Evolutionary conservation across 2,113 vertebrate genomes (phyloP), one percentile per base, ranked within the genome.

Genomic region (Rhadina sibilatrix): DNA sequence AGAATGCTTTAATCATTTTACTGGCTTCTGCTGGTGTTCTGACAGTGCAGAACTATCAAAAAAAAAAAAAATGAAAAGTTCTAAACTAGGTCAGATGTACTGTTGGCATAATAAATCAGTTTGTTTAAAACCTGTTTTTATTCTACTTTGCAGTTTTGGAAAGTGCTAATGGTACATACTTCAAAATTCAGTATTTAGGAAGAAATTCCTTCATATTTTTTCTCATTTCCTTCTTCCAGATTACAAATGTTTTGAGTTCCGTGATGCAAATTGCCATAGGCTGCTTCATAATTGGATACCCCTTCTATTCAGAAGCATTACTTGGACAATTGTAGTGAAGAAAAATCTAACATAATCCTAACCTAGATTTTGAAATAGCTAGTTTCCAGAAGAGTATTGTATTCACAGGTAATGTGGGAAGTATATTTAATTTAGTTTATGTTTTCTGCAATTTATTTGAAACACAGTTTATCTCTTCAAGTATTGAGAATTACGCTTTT

Each of bases 1-100:
- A 89, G 81, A 83, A 83, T 63, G 35, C 76, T 96, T 97, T 95
- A 96, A 96, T 96, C 88, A 93, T 95, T 95, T 90, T 70, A 74
- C 86, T 85, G 83, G 60, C 52, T 94, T 95, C 17, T 85, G 72
- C 83, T 82, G 50, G 33, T 79, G 46, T 89, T 94, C 83, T 84
- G 42, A 61, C 90, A 83, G 76, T 38, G 66, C 74, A 77, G 65
- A 90, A 79, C 50, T 95, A 90, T 70, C 68, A 46, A 89, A 89
- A 80, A 91, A 40, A 90, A 85, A 88, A 64, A 60, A 57, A 69
- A 37, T 8, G 20, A 33, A 61, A 75, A 92, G 22, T 93, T 86
- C 56, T 77, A 79, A 96, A 92, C 59, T 97, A 83, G 90, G 90
- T 93, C 93, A 95, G 83, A 40, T 23, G 22, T 25, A 91, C 57